Evolutionary conservation across 2,888 invertebrate species (phyloP).

Genomic region (Helobdella robusta): DNA sequence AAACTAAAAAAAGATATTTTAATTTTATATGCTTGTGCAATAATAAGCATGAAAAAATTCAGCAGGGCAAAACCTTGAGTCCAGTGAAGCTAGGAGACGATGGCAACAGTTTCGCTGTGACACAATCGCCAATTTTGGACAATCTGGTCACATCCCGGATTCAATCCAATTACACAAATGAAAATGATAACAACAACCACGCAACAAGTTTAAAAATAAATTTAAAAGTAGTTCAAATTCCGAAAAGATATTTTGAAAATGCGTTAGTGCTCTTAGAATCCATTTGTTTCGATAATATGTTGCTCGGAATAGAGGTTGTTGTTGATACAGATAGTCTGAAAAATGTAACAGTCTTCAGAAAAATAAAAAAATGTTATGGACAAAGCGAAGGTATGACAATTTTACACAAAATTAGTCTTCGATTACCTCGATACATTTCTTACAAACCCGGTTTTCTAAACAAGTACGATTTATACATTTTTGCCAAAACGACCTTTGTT

Average conservation of each 20-base stretch:
- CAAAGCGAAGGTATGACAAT: not conserved
- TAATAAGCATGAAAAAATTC: too few species aligned
- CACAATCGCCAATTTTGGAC: too few species aligned
- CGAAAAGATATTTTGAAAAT: constrained; percentile 9
- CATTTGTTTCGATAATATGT: not conserved
- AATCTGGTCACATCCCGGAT: too few species aligned
- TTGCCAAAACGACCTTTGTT: not conserved
- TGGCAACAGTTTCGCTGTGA: too few species aligned
- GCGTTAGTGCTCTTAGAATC: not conserved
- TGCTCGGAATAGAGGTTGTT: not conserved
- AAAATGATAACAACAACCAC: too few species aligned
- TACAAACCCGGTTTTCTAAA: constrained; percentile 2
- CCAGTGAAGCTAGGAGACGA: too few species aligned
- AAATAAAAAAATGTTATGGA: not conserved
- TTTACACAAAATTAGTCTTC: not conserved
- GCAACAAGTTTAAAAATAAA: too few species aligned
- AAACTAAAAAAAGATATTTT: too few species aligned
- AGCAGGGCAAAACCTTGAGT: too few species aligned
- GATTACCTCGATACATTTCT: constrained; percentile 23
- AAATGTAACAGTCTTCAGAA: constrained; percentile 5
- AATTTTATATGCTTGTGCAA: too few species aligned
- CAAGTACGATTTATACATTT: not conserved
- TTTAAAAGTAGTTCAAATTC: constrained; percentile 6
- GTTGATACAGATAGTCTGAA: not conserved
- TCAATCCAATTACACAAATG: too few species aligned